Evolutionary conservation across 2,797 vertebrate species (phyloP).

Genomic region (Artibeus lituratus): DNA sequence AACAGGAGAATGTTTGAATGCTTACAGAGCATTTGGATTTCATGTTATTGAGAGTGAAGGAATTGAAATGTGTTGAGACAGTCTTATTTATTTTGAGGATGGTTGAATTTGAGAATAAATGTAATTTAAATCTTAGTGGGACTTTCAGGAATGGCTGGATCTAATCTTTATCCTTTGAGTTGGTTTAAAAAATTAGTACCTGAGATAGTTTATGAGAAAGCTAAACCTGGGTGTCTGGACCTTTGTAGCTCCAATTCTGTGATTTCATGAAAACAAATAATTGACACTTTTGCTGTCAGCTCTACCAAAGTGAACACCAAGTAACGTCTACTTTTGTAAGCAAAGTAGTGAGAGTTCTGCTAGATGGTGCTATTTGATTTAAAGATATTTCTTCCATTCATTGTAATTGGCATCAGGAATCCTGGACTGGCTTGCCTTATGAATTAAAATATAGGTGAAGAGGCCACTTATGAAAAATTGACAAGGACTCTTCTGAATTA

Average conservation of each 20-base stretch:
- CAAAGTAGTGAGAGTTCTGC: conserved; percentile 79
- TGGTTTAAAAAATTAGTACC: neutral
- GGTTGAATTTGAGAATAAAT: conserved; percentile 23
- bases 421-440: conserved; percentile 50
- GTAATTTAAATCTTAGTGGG: conserved; percentile 38
- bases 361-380: conserved; percentile 87
- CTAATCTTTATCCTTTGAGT: neutral
- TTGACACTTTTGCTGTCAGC: conserved; percentile 22
- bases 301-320: conserved; percentile 60
- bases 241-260: neutral
- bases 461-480: conserved; percentile 33
- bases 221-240: neutral
- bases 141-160: neutral
- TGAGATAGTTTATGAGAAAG: neutral
- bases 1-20: conserved; percentile 13
- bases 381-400: conserved; percentile 72
- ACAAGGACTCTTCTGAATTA: neutral
- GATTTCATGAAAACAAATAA: conserved; percentile 34
- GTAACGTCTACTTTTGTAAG: conserved; percentile 65
- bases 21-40: conserved; percentile 20
- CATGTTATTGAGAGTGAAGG: neutral
- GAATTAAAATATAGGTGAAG: conserved; percentile 58
- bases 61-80: neutral
- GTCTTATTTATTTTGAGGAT: neutral
- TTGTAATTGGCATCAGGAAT: conserved; percentile 67